Conservation (phyloP, 2,888 invertebrate species). For the Thalpophila matura region DNA sequence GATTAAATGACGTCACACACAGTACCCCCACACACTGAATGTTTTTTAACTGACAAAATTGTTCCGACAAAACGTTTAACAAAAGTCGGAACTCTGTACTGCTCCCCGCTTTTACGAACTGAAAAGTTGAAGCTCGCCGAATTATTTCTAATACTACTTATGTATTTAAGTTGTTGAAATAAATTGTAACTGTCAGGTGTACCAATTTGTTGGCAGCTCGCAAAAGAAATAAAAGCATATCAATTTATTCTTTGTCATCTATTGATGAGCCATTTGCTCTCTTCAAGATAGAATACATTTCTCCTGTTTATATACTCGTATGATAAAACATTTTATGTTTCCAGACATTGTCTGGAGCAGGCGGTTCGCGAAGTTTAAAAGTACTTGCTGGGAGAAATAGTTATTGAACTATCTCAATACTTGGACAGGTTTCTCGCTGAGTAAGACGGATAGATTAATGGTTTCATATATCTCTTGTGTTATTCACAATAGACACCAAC, state of each 20-base stretch:
- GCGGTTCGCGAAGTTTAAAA: constrained; percentile 56
- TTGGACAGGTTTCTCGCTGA: constrained; percentile 56
- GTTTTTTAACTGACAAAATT: constrained; percentile 58
- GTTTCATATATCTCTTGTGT: constrained; percentile 62
- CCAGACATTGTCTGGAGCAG: constrained; percentile 12
- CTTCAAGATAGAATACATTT: neutral
- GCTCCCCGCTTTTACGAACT: neutral
- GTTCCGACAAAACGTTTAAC: constrained; percentile 38
- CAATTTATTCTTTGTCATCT: neutral
- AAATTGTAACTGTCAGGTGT: constrained; percentile 5
- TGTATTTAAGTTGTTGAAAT: constrained; percentile 6
- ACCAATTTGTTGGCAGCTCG: neutral
- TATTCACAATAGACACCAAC: constrained; percentile 65
- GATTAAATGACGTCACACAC: constrained; percentile 79
- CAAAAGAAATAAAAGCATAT: neutral
- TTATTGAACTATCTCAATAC: constrained; percentile 60
- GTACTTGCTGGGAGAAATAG: constrained; percentile 51
- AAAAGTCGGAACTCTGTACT: constrained; percentile 21
- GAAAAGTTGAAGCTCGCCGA: constrained; percentile 5
- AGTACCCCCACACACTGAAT: constrained; percentile 62
- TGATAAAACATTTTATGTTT: neutral
- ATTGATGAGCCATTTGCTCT: constrained; percentile 6
- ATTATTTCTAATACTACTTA: constrained; percentile 19
- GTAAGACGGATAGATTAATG: constrained; percentile 62
- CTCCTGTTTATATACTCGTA: neutral